Base-by-base conservation (phyloP, 2,113 vertebrate genomes). In the Urocynchramus pylzowi region DNA sequence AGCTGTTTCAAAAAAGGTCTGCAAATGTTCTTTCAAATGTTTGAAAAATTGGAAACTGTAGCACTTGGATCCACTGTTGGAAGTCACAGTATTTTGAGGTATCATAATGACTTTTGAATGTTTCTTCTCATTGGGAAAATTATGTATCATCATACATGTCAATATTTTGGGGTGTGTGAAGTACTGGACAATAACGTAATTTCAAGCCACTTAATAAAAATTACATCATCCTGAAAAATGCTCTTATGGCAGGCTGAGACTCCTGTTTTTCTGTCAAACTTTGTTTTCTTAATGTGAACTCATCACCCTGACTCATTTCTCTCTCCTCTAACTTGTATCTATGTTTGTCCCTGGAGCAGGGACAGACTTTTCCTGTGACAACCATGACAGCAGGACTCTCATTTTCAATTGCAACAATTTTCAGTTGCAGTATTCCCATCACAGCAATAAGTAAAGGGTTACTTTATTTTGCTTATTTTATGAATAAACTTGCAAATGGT, bases 31-130 rank as follows among this genome's bases (percentile, higher is more conserved):
- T 89, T 77, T 47, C 75, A 90, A 90, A 65, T 65, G 33, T 92
- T 86, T 91, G 83, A 93, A 95, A 89, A 53, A 74, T 89, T 95
- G 59, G 83, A 95, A 90, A 85, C 47, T 68, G 31, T 31, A 95
- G 42, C 54, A 71, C 57, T 91, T 84, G 60, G 45, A 93, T 26
- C 79, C 23, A 74, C 27, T 71, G 27, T 27, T 68, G 42, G 24
- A 80, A 77, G 23, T 61, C 50, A 80, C 11, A 13, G 41, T 67
- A 67, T 63, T 91, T 8, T 61, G 30, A 73, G 52, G 37, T 44
- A 27, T 16, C n/a, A 13, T 64, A 67, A 67, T 45, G 75, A 86
- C 30, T 86, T 90, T 41, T 52, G 1, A 81, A 56, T 73, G 39
- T 52, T 70, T 83, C 44, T 84, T 74, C 35, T 63, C 13, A 19